phyloP scores from a whole-genome alignment of 2,797 vertebrate genomes.

The Gallinago stenura region DNA sequence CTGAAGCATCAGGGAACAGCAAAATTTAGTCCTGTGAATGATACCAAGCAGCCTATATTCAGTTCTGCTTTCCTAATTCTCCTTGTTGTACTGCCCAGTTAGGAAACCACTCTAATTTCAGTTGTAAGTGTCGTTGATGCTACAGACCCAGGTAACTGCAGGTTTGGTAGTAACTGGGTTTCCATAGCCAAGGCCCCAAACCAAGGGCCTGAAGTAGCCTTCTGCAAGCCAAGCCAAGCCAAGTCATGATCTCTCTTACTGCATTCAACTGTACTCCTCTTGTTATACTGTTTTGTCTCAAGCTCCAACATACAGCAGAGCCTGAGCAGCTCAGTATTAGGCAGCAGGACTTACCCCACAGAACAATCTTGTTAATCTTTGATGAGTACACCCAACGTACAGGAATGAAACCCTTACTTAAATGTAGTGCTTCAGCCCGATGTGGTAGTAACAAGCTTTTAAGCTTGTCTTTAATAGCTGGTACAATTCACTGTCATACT shows the following conservation, averaged over 20 bases:
- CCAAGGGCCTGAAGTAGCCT: neutral
- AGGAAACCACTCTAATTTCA: neutral
- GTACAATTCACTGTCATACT: neutral
- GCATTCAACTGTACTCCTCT: neutral
- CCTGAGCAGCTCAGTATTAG: neutral
- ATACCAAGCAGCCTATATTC: neutral
- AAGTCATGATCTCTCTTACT: neutral
- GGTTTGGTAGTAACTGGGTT: neutral
- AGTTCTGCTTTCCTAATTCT: neutral
- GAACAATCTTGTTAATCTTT: neutral
- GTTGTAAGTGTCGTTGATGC: neutral
- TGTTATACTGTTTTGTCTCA: neutral
- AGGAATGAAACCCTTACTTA: neutral
- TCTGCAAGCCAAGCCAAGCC: neutral
- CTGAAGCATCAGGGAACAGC: neutral
- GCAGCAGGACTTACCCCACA: neutral
- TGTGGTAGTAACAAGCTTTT: neutral
- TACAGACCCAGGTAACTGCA: neutral
- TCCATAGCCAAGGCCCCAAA: neutral
- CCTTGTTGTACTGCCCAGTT: neutral
- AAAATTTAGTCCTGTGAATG: neutral
- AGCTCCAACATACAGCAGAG: neutral
- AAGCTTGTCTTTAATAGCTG: neutral
- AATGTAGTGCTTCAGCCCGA: neutral
- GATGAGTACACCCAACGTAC: neutral